A percentile compares a stretch with the other conserved stretches of the same genome.
These are phyloP conservation scores for Panurus biarmicus DNA, from an alignment of 2,113 vertebrate species.

Conservation along the genomic window DNA sequence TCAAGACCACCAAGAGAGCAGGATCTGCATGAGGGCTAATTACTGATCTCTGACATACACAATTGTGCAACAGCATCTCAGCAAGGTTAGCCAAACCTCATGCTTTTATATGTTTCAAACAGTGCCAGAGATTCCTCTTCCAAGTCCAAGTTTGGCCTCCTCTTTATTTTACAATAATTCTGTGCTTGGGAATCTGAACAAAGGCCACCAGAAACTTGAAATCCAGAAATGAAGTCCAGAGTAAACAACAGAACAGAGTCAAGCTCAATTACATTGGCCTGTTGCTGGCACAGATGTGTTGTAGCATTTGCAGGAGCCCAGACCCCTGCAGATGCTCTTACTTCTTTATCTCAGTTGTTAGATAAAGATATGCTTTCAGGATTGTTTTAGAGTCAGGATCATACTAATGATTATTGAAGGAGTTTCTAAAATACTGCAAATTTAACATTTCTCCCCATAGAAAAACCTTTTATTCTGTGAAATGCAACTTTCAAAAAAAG, in stretches of 20 bases:
- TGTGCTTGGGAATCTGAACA: constrained; percentile 23
- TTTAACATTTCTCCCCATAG: not conserved
- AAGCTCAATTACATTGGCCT: not conserved
- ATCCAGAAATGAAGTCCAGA: constrained; percentile 20
- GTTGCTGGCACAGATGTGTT: not conserved
- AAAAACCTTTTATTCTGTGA: not conserved
- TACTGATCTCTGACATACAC: constrained; percentile 11
- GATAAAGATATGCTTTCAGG: not conserved
- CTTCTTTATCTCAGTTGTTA: not conserved
- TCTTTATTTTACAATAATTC: constrained; percentile 32
- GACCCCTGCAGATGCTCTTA: not conserved
- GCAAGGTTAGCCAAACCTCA: constrained; percentile 49
- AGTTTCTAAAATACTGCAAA: not conserved
- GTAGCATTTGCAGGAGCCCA: not conserved
- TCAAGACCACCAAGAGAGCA: constrained; percentile 49
- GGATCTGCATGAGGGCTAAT: not conserved
- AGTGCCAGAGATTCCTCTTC: constrained; percentile 9
- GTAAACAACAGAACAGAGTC: not conserved
- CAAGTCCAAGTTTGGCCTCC: constrained; percentile 3
- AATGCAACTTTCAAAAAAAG: not conserved
- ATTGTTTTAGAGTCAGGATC: not conserved
- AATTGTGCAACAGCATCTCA: constrained; percentile 32
- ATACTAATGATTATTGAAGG: not conserved
- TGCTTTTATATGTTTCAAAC: constrained; percentile 22
- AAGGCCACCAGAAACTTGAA: constrained; percentile 41